Evolutionary conservation across 2,797 vertebrate species (phyloP), one percentile per base, ranked within the genome.

Genomic region (Bradypus variegatus): DNA sequence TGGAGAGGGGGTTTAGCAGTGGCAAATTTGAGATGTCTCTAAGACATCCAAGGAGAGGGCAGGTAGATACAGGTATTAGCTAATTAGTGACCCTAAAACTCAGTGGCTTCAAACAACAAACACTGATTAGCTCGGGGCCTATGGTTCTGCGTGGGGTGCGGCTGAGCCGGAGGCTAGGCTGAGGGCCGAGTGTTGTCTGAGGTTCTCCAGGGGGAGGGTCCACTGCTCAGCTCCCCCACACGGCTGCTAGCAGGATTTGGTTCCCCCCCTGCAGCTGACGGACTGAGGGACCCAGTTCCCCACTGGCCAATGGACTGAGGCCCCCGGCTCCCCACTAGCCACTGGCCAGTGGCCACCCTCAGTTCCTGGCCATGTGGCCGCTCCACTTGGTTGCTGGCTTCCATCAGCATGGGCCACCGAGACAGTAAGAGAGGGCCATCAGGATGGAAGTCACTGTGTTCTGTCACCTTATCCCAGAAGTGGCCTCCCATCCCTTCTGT

Each of bases 91-190:
- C 10, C 33, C 36, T 64, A 78, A 38, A 48, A 62, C 25, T 38
- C 41, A 23, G 29, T 12, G 76, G 50, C 45, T 86, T 92, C 31
- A 77, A 50, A 88, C 48, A 45, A 38, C 48, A 19, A 75, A 31
- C 12, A 36, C 5, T 80, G 15, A 19, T 27, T n/a, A 67, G 67
- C 27, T 88, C 50, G 6, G 62, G 67, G 38, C 41, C 72, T 45
- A 6, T 18, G 38, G 55, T 9, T 18, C n/a, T 25, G 29, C 6
- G 0, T 73, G 64, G 1, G 2, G 11, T 45, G 11, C 31, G 41
- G 38, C 76, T 58, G 48, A 25, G 23, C 23, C 23, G 8, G 69
- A 33, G 58, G 11, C 5, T 31, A 65, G 36, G 70, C 23, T 15
- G 58, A 58, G 58, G 7, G 27, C 27, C 5, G 33, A 23, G 27